These are phyloP conservation scores for Eubasilissa splendida DNA, from an alignment of 2,888 invertebrate species.

Conservation along the genomic window DNA sequence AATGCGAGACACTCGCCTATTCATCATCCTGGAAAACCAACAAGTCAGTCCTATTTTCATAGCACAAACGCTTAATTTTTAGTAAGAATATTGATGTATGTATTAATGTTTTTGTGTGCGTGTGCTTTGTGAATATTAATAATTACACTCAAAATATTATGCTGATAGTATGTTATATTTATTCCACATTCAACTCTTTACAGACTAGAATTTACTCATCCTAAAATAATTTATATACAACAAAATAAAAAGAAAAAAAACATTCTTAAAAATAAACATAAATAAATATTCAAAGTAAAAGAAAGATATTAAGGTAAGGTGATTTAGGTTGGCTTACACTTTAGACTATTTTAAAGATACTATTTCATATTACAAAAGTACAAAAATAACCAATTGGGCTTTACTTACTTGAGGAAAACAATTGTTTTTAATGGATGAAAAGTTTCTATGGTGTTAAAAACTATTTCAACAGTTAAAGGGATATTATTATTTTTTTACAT, in stretches of 20 bases:
- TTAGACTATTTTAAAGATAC: slow-evolving; percentile 13
- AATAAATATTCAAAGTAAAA: background rate
- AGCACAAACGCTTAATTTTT: too few species aligned
- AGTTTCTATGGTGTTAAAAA: background rate
- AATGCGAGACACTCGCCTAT: too few species aligned
- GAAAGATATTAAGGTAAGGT: slow-evolving; percentile 21
- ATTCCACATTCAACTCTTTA: slow-evolving; percentile 46
- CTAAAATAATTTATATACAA: slow-evolving; percentile 55
- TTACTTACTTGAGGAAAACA: background rate
- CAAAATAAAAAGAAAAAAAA: slow-evolving; percentile 53
- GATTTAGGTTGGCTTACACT: slow-evolving; percentile 24
- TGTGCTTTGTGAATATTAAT: slow-evolving; percentile 39
- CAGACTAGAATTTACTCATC: slow-evolving; percentile 59
- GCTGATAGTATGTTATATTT: slow-evolving; percentile 52
- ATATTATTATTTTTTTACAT: too few species aligned
- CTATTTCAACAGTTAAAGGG: too few species aligned
- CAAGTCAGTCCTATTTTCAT: too few species aligned
- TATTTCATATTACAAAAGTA: slow-evolving; percentile 44
- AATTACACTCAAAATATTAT: slow-evolving; percentile 23
- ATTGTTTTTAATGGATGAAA: slow-evolving; percentile 1
- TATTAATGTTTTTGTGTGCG: background rate
- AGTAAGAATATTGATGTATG: too few species aligned
- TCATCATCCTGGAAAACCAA: too few species aligned
- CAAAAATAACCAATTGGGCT: slow-evolving; percentile 30
- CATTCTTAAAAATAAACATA: slow-evolving; percentile 49